Evolutionary conservation across 1,140 invertebrate species (phyloP).

Genomic region (Rhyzopertha dominica): DNA sequence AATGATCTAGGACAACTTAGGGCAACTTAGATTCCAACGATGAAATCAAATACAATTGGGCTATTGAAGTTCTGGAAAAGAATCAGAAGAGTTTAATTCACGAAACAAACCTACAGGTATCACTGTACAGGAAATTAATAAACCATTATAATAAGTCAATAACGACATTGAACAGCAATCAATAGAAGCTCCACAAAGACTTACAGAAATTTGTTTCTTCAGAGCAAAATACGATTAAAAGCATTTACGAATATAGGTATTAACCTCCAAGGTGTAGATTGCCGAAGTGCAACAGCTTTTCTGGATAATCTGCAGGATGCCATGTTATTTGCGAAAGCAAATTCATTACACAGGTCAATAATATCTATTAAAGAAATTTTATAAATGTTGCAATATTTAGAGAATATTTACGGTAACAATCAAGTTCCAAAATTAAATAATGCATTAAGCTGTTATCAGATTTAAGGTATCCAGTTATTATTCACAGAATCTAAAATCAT

Average conservation of each 20-base stretch:
- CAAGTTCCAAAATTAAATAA: too few relatives aligned
- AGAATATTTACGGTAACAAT: too few relatives aligned
- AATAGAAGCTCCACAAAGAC: conserved; percentile 1
- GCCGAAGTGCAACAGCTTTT: background rate
- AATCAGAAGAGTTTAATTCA: conserved; percentile 5
- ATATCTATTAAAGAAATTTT: too few relatives aligned
- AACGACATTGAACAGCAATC: background rate
- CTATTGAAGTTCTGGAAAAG: background rate
- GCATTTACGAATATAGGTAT: background rate
- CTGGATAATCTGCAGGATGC: background rate
- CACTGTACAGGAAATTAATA: background rate
- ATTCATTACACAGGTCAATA: background rate
- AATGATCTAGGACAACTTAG: background rate
- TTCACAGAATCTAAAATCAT: too few relatives aligned
- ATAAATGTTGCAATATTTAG: too few relatives aligned
- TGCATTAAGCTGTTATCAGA: too few relatives aligned
- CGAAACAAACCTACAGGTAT: conserved; percentile 7
- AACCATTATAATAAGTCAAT: conserved; percentile 1
- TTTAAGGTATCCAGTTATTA: too few relatives aligned
- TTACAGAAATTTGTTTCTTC: background rate
- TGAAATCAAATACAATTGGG: background rate
- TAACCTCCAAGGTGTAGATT: background rate
- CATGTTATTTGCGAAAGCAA: conserved; percentile 1
- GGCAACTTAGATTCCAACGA: conserved; percentile 1
- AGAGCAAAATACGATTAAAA: background rate